Evolutionary conservation across 1,140 invertebrate species (phyloP).

Genomic region (Psilanteris sp.): DNA sequence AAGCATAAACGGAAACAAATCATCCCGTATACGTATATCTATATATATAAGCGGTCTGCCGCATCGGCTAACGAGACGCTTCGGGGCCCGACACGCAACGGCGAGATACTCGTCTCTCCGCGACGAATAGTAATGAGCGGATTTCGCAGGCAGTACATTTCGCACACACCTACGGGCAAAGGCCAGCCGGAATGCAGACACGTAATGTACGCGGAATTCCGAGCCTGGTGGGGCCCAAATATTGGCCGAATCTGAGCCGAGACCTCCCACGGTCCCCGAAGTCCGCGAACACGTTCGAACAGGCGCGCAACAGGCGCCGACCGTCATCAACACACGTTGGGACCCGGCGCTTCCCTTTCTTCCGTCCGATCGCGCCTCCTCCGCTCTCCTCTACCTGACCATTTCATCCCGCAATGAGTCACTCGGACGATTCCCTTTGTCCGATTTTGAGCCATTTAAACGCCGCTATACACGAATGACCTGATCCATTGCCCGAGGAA

Average conservation of each 20-base stretch:
- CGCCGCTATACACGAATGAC: too few relatives aligned
- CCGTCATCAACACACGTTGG: too few relatives aligned
- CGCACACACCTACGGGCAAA: constrained; percentile 66
- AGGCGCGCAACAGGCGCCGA: constrained; percentile 58
- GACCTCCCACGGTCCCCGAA: constrained; percentile 71
- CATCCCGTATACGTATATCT: too few relatives aligned
- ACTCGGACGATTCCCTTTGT: constrained; percentile 23
- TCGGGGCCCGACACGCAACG: constrained; percentile 36
- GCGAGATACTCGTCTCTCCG: constrained; percentile 45
- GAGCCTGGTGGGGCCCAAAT: constrained; percentile 67
- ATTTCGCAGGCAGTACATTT: constrained; percentile 56
- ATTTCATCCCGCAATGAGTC: constrained; percentile 21
- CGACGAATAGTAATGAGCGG: constrained; percentile 74
- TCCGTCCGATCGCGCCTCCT: constrained; percentile 24
- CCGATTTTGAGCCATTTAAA: constrained; percentile 32
- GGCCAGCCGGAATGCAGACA: constrained; percentile 77
- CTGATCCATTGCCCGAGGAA: constrained; percentile 4
- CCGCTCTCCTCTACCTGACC: background rate
- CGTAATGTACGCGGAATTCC: constrained; percentile 74
- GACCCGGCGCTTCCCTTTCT: constrained; percentile 34
- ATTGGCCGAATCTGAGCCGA: constrained; percentile 70
- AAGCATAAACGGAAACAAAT: constrained; percentile 28
- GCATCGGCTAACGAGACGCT: constrained; percentile 36
- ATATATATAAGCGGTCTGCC: constrained; percentile 12
- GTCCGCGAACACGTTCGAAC: constrained; percentile 40